Conservation (phyloP, 2,888 invertebrate species). For the Syrista parreyssii region DNA sequence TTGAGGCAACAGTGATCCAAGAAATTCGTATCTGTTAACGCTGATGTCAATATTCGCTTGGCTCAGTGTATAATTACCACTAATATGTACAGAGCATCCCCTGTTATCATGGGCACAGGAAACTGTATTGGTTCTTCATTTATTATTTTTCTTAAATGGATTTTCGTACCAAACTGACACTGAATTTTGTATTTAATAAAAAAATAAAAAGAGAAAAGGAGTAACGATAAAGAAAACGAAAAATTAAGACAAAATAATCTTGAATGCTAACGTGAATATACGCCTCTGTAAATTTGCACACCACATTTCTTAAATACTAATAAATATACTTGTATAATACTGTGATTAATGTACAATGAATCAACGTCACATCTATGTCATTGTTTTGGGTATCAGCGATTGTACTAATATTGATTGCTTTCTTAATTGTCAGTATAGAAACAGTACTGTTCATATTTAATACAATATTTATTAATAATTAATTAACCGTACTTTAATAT, state of each 20-base stretch:
- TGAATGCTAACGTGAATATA: background rate
- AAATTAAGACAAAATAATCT: background rate
- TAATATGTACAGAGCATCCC: background rate
- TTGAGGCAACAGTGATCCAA: background rate
- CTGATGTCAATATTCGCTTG: background rate
- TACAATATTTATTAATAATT: conserved; percentile 11
- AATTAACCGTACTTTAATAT: conserved; percentile 11
- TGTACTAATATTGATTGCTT: conserved; percentile 9
- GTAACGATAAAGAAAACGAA: background rate
- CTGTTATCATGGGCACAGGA: background rate
- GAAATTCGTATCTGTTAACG: background rate
- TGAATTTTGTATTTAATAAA: background rate
- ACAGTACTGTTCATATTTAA: conserved; percentile 5
- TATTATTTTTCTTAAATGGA: background rate
- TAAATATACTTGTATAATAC: conserved; percentile 40
- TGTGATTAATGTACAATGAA: conserved; percentile 22
- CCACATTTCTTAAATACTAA: conserved; percentile 39
- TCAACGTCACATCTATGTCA: conserved; percentile 16
- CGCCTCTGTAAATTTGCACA: conserved; percentile 41
- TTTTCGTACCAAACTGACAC: background rate
- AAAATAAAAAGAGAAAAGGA: background rate
- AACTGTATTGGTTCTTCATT: background rate
- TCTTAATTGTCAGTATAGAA: conserved; percentile 9
- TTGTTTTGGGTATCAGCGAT: background rate
- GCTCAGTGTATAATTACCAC: background rate